Base-by-base conservation (phyloP, 1,140 invertebrate genomes). In the Papilio glaucus region DNA sequence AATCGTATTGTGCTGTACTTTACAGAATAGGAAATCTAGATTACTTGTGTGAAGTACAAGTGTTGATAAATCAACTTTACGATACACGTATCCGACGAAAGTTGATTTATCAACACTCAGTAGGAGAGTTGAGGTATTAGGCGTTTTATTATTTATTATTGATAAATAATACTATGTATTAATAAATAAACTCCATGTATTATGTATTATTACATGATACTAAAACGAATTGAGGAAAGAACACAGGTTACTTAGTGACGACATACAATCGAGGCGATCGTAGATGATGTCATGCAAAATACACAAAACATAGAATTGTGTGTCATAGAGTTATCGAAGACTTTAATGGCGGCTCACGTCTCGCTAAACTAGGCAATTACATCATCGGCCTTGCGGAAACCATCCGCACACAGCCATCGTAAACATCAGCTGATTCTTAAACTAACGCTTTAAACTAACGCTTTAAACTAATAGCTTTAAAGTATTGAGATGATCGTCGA, bases 301-400 rank as follows among this genome's bases (percentile, higher is more conserved):
- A 81, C 79, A 86, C 41, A 78, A 74, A 77, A 81, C 84, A 88
- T 73, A 77, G 42, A 70, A 65, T 69, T 53, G 69, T 74, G 41
- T 78, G 76, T 76, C 72, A 72, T 75, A 73, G 69, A 53, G 29
- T 77, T 82, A 83, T 85, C 76, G 78, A 80, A 71, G 62, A 76
- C 72, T 78, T 77, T 81, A 77, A 72, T 76, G 76, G 77, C 77
- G 75, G 75, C 72, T 86, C 79, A 85, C 84, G 85, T 84, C 86
- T 83, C 78, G 85, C 86, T 92, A 91, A 91, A 92, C 83, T 60
- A 80, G 83, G 85, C 82, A 85, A 89, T 92, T 92, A 91, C 90
- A 90, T 92, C 89, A 92, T 76, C 85, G 85, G 84, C 90, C 90
- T 92, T 90, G 90, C 70, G 77, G 71, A 81, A 81, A 76, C 77